Conservation (phyloP, 2,888 invertebrate genomes). For the Magallana nippona region DNA sequence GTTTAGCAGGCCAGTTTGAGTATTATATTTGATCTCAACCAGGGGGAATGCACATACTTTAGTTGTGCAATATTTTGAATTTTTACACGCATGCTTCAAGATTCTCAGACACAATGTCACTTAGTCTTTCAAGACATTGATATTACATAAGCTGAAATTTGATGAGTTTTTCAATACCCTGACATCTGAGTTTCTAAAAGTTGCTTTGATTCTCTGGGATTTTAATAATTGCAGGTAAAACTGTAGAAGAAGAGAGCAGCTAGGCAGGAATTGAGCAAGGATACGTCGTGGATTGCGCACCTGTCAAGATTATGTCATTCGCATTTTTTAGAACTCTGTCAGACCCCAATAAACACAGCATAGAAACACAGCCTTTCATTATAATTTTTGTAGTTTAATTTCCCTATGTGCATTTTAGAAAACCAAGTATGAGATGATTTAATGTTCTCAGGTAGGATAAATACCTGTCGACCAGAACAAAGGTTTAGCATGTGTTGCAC, state of each 20-base stretch:
- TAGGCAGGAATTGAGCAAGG: neutral
- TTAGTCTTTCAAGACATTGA: neutral
- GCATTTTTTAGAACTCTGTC: neutral
- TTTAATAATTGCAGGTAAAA: neutral
- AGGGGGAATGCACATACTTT: no score
- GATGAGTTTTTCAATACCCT: neutral
- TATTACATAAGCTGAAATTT: neutral
- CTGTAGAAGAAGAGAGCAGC: neutral
- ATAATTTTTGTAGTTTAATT: neutral
- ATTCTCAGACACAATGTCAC: neutral
- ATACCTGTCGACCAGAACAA: neutral
- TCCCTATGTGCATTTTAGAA: neutral
- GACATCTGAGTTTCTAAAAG: neutral
- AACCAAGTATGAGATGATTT: neutral
- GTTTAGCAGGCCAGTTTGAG: neutral
- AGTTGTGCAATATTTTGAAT: no score
- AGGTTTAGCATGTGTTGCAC: neutral
- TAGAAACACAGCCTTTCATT: no score
- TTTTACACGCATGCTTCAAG: no score
- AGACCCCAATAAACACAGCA: no score
- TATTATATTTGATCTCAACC: neutral
- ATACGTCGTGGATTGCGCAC: neutral
- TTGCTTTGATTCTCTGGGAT: neutral
- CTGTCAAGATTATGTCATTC: conserved; percentile 9
- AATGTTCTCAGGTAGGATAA: neutral